phyloP scores from a whole-genome alignment of 2,888 invertebrate genomes.

The Megaustenia siamemsis region DNA sequence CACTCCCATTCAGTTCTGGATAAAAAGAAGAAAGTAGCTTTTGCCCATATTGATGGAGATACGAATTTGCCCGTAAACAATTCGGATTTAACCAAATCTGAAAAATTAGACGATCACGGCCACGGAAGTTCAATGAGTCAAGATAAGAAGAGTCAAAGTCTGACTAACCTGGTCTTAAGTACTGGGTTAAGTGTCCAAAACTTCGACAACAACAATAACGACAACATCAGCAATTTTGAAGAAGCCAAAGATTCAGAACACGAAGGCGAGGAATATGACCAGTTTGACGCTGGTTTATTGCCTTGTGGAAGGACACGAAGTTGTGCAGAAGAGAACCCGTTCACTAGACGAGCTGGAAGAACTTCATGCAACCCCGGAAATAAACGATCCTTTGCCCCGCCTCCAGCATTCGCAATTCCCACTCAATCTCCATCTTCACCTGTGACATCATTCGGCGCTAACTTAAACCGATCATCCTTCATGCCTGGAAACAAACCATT shows the following conservation, averaged over 20 bases:
- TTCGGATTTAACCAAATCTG: neutral
- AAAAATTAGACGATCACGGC: neutral
- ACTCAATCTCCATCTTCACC: neutral
- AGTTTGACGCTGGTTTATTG: neutral
- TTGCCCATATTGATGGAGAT: too few relatives aligned
- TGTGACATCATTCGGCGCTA: too few relatives aligned
- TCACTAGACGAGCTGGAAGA: slow-evolving; percentile 4
- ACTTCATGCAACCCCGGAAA: slow-evolving; percentile 48
- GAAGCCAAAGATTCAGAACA: neutral
- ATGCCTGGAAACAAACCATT: slow-evolving; percentile 19
- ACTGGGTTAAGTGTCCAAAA: neutral
- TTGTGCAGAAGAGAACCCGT: neutral
- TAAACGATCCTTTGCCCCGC: slow-evolving; percentile 27
- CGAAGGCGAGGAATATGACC: neutral
- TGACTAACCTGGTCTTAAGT: neutral
- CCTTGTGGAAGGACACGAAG: neutral
- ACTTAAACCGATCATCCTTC: neutral
- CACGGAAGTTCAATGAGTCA: neutral
- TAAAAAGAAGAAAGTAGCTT: too few relatives aligned
- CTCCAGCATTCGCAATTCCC: neutral
- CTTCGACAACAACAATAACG: too few relatives aligned
- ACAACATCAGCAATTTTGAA: too few relatives aligned
- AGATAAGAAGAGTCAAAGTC: neutral
- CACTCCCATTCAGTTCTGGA: too few relatives aligned
- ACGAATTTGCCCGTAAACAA: too few relatives aligned